These are phyloP conservation scores for Clistopyga incitator DNA, from an alignment of 2,888 invertebrate species.

Conservation along the genomic window DNA sequence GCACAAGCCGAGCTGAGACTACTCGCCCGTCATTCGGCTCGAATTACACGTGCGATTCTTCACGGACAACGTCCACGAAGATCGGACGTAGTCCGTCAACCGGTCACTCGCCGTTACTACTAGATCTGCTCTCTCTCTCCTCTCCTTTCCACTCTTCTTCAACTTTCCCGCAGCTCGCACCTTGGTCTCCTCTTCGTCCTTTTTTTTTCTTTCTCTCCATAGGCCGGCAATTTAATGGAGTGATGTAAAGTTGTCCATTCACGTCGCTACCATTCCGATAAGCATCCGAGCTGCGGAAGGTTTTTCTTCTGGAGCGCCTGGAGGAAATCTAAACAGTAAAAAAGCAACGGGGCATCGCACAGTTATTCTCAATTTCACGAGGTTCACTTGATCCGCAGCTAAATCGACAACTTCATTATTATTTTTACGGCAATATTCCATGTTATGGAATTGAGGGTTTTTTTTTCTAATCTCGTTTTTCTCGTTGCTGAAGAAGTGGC, in stretches of 20 bases:
- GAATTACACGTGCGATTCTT: constrained; percentile 59
- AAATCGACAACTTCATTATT: constrained; percentile 1
- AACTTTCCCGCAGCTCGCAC: constrained; percentile 27
- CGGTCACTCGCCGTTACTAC: constrained; percentile 27
- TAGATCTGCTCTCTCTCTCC: background rate
- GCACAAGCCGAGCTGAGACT: background rate
- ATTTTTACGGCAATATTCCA: constrained; percentile 4
- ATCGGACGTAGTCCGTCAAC: constrained; percentile 21
- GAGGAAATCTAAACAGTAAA: constrained; percentile 12
- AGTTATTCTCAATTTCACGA: constrained; percentile 10
- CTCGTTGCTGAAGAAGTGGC: background rate
- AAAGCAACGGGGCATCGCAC: background rate
- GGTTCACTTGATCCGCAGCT: background rate
- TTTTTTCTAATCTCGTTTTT: background rate
- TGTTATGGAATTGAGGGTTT: background rate
- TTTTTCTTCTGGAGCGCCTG: background rate
- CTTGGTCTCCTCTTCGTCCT: background rate
- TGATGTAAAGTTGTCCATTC: constrained; percentile 18
- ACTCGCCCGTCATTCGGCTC: constrained; percentile 41
- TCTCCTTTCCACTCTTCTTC: background rate
- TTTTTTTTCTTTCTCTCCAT: constrained; percentile 23
- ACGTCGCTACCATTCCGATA: constrained; percentile 3
- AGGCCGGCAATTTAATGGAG: constrained; percentile 15
- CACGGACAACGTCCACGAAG: constrained; percentile 46
- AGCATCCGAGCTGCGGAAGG: background rate